A percentile compares a stretch with the other conserved stretches of the same genome.
phyloP scores from a whole-genome alignment of 2,888 invertebrate genomes.

The Cepaea hortensis region DNA sequence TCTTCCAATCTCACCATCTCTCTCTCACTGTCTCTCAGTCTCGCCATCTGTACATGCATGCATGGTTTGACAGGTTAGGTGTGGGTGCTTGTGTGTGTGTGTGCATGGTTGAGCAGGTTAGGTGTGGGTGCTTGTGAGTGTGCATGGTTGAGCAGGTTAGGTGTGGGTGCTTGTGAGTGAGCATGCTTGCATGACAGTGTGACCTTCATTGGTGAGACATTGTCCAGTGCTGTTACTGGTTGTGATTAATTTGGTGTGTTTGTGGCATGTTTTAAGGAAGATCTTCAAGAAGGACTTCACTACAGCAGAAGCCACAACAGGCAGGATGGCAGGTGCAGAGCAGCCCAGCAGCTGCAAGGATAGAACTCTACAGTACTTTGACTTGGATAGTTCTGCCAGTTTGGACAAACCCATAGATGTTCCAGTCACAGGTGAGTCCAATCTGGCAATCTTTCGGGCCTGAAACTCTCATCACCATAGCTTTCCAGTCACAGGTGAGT shows the following conservation, averaged over 20 bases:
- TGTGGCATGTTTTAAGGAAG: too few species aligned
- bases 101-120: not conserved
- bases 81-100: not conserved
- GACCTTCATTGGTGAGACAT: too few species aligned
- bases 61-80: not conserved
- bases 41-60: not conserved
- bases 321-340: not conserved
- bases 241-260: too few species aligned
- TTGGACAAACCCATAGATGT: constrained; percentile 5
- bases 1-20: too few species aligned
- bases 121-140: not conserved
- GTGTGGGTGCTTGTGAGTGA: not conserved
- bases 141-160: not conserved
- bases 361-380: not conserved
- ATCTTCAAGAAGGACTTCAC: not conserved
- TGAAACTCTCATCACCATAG: not conserved
- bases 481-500: constrained; percentile 12
- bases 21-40: too few species aligned
- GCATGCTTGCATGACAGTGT: not conserved
- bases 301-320: too few species aligned
- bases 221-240: too few species aligned
- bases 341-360: not conserved
- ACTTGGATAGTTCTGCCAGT: constrained; percentile 6
- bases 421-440: constrained; percentile 14
- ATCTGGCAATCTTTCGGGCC: too few species aligned